These are phyloP conservation scores for Notiomystis cincta DNA, from an alignment of 2,113 vertebrate species.

Conservation along the genomic window DNA sequence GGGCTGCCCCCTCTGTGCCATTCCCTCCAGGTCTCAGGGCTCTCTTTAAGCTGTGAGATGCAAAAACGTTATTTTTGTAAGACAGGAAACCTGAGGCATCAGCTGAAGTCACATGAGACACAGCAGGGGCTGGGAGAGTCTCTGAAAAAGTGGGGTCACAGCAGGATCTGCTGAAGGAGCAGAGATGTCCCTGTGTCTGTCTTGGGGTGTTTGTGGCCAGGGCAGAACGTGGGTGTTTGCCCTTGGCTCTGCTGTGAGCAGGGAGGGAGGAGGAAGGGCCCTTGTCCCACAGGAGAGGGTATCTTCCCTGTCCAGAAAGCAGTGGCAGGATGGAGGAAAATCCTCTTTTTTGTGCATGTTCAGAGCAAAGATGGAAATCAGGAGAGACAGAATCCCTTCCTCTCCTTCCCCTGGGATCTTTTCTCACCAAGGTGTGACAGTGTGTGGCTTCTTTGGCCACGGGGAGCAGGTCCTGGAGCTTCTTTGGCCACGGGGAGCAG, in stretches of 20 bases:
- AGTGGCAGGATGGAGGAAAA: neutral
- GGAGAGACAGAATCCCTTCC: neutral
- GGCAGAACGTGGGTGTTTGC: neutral
- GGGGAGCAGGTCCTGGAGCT: rapidly evolving
- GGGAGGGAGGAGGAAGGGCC: neutral
- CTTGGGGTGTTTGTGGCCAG: neutral
- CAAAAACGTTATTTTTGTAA: neutral
- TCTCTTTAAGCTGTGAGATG: neutral
- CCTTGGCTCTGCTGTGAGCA: neutral
- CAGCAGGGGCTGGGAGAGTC: neutral
- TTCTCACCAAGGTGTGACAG: neutral
- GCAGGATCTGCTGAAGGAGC: neutral
- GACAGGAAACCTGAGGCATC: neutral
- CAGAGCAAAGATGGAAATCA: neutral
- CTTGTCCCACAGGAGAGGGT: neutral
- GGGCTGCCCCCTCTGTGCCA: neutral
- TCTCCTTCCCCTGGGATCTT: neutral
- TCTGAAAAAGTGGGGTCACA: rapidly evolving
- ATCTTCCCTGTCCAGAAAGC: neutral
- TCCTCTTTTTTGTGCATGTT: neutral
- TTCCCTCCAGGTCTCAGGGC: neutral
- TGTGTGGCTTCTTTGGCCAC: neutral
- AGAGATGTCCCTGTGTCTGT: neutral
- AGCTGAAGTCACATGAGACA: neutral
- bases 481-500: neutral